Conservation (phyloP, 2,797 vertebrate genomes). For the Enteromius anoplus region DNA sequence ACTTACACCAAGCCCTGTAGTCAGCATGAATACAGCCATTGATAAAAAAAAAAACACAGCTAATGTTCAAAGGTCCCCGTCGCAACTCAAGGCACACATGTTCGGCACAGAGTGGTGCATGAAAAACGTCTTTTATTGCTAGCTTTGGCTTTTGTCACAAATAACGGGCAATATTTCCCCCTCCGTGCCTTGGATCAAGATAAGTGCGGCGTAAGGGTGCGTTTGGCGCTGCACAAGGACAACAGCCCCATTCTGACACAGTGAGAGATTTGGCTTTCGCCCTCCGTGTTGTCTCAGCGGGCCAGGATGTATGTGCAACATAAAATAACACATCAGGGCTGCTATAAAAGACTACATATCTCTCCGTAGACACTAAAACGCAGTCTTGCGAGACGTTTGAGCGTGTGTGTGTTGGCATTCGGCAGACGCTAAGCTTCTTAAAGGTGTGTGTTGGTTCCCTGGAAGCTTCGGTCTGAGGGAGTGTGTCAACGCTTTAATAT, state of each 20-base stretch:
- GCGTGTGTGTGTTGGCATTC: conserved; percentile 51
- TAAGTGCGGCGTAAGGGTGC: conserved; percentile 49
- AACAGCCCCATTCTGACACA: conserved; percentile 52
- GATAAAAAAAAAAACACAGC: conserved; percentile 54
- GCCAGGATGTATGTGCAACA: conserved; percentile 40
- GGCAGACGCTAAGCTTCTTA: conserved; percentile 40
- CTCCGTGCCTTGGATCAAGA: conserved; percentile 52
- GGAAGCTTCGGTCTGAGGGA: conserved; percentile 64
- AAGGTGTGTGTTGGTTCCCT: conserved; percentile 53
- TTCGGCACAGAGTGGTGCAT: conserved; percentile 43
- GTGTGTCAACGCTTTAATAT: conserved; percentile 74
- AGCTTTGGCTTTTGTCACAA: conserved; percentile 45
- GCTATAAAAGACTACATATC: conserved; percentile 38
- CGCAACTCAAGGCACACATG: conserved; percentile 17
- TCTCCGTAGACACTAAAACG: conserved; percentile 30
- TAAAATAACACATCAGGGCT: conserved; percentile 53
- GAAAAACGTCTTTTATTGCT: conserved; percentile 56
- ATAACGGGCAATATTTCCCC: conserved; percentile 51
- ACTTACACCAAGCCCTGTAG: conserved; percentile 30
- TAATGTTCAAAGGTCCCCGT: conserved; percentile 46
- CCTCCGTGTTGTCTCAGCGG: conserved; percentile 23
- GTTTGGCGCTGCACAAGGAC: conserved; percentile 50
- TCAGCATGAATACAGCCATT: conserved; percentile 57
- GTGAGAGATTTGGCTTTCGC: conserved; percentile 34
- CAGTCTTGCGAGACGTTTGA: conserved; percentile 26